Percentiles rank a stretch among this genome's conserved stretches.
Conservation (phyloP, 2,797 vertebrate genomes). For the Otolemur crassicaudatus region DNA sequence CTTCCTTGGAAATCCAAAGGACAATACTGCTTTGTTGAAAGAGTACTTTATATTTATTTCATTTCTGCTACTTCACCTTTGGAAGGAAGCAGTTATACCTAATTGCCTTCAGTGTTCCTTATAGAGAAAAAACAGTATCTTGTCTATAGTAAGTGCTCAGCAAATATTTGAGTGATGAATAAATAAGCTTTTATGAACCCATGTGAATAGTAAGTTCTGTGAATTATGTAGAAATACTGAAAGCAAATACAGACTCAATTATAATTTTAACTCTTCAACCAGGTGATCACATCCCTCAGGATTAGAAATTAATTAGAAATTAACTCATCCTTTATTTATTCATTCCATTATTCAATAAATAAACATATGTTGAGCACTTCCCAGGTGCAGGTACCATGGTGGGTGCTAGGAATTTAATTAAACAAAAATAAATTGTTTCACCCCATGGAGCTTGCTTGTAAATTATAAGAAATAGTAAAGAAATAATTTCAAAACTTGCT, state of each 20-base stretch:
- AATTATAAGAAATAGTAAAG: slow-evolving; percentile 39
- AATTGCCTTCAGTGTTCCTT: background rate
- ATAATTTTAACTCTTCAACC: slow-evolving; percentile 40
- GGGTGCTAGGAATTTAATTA: background rate
- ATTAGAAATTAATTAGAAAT: slow-evolving; percentile 61
- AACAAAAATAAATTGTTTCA: slow-evolving; percentile 17
- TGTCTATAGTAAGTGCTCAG: background rate
- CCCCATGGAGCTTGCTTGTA: background rate
- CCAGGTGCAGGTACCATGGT: background rate
- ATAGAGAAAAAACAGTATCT: background rate
- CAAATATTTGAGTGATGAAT: slow-evolving; percentile 15
- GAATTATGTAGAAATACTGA: slow-evolving; percentile 33
- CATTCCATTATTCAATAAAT: background rate
- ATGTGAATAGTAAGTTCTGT: background rate
- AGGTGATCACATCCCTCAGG: slow-evolving; percentile 30
- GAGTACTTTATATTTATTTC: background rate
- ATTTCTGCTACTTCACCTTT: background rate
- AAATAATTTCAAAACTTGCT: slow-evolving; percentile 11
- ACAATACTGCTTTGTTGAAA: background rate
- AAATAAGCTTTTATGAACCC: background rate
- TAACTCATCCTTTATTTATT: slow-evolving; percentile 20
- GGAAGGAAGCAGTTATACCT: background rate
- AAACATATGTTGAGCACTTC: background rate
- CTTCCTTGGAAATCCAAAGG: background rate
- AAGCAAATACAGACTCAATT: slow-evolving; percentile 49